These are phyloP conservation scores for Heliornis fulica DNA, from an alignment of 2,113 vertebrate genomes.

Conservation along the genomic window DNA sequence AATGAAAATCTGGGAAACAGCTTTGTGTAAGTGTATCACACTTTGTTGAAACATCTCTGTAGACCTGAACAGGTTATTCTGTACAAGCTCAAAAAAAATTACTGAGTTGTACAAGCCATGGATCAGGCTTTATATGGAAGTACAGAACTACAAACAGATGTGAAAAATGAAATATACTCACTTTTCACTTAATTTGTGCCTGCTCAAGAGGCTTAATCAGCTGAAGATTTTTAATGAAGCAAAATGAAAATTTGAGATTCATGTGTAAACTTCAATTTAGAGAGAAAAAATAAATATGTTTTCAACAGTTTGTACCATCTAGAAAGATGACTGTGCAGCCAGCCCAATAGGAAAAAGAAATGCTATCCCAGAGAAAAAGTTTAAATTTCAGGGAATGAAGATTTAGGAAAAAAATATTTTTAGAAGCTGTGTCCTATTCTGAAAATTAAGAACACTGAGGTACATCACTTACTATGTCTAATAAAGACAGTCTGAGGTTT, in stretches of 20 bases:
- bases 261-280: background rate
- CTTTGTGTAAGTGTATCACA: background rate
- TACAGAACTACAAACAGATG: background rate
- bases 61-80: background rate
- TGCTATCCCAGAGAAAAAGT: background rate
- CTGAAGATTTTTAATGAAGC: background rate
- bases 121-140: background rate
- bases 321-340: background rate
- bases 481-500: background rate
- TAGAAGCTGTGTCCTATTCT: background rate
- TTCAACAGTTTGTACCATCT: background rate
- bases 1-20: background rate
- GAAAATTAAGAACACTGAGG: background rate
- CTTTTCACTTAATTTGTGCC: background rate
- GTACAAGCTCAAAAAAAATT: background rate
- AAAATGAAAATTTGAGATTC: background rate
- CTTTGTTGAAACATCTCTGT: background rate
- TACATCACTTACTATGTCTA: background rate
- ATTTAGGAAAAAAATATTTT: background rate
- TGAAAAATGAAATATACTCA: background rate
- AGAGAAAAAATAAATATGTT: background rate
- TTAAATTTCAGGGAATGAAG: background rate
- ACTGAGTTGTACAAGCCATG: background rate
- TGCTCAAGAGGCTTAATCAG: background rate
- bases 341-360: background rate